Base-by-base conservation (phyloP, 2,113 vertebrate species). In the Hippocampus comes region DNA sequence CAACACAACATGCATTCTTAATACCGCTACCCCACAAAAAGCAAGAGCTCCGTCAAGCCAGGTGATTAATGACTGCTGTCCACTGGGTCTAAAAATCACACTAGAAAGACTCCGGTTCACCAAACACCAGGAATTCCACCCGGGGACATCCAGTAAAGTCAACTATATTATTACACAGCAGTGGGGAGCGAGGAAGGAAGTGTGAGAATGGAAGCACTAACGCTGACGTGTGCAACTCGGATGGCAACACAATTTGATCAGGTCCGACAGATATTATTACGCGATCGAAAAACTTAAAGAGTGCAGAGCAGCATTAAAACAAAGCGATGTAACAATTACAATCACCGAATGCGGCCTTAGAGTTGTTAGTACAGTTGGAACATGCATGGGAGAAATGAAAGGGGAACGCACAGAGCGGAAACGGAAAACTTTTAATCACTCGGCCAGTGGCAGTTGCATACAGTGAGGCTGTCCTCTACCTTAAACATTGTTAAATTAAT, bases 11-110 rank as follows among this genome's bases (percentile, higher is more conserved):
- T 61, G 34, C 75, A 21, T 77, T 81, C 75, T 65, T 10, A 82
- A 72, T 80, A 83, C 72, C 67, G 67, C 73, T 76, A 84, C 75
- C 77, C 68, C 43, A 55, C 25, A 2, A 79, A 74, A 63, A 85
- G 79, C 71, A 51, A 73, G 18, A 46, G 65, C 74, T 72, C 75
- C 49, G 70, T 78, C 75, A 83, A 65, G 83, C 10, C 0, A 38
- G 27, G 88, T 91, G 90, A 92, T 91, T 91, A 91, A 91, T 89
- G 91, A 84, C 74, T 9, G 80, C 84, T 87, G 86, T 87, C 85
- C 71, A 43, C 82, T 68, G 75, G 23, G 78, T 89, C 83, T 87
- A 86, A 88, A 90, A 89, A 38, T 89, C 90, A 85, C 84, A 83
- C 84, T 77, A 73, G 77, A 85, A 82, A 80, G 86, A 87, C 82